Percentiles rank a stretch among this genome's conserved stretches.
phyloP scores from a whole-genome alignment of 2,797 vertebrate genomes.

The Chiloscyllium punctatum region DNA sequence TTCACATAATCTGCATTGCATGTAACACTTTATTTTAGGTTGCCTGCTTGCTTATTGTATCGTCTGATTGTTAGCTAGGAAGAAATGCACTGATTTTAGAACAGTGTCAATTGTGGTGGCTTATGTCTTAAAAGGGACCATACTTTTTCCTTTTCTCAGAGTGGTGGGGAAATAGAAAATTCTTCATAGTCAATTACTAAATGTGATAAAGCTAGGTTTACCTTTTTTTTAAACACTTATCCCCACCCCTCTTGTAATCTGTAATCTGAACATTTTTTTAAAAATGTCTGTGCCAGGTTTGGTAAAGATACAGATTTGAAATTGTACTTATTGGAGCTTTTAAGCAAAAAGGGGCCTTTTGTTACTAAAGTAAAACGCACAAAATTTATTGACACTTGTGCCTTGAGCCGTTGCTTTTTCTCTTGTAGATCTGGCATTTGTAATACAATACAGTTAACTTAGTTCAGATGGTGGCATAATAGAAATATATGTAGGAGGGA shows the following conservation, averaged over 20 bases:
- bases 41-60: conserved; percentile 70
- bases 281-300: not conserved
- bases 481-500: not conserved
- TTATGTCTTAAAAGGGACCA: conserved; percentile 75
- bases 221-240: not conserved
- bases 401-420: conserved; percentile 34
- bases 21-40: conserved; percentile 67
- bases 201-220: conserved; percentile 4
- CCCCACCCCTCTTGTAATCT: conserved; percentile 10
- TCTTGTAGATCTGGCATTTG: not conserved
- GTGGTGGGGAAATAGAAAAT: not conserved
- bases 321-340: conserved; percentile 6
- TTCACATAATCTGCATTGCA: conserved; percentile 77
- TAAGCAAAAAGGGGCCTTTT: conserved; percentile 29
- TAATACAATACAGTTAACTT: not conserved
- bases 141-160: conserved; percentile 45
- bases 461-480: conserved; percentile 26
- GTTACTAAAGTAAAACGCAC: not conserved
- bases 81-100: conserved; percentile 66
- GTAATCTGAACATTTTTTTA: not conserved
- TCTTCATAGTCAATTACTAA: not conserved
- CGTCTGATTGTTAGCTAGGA: conserved; percentile 65
- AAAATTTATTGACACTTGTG: conserved; percentile 32
- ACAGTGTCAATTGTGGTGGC: conserved; percentile 68
- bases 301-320: not conserved